Base-by-base conservation (phyloP, 2,888 invertebrate genomes). In the Graphium colonna region DNA sequence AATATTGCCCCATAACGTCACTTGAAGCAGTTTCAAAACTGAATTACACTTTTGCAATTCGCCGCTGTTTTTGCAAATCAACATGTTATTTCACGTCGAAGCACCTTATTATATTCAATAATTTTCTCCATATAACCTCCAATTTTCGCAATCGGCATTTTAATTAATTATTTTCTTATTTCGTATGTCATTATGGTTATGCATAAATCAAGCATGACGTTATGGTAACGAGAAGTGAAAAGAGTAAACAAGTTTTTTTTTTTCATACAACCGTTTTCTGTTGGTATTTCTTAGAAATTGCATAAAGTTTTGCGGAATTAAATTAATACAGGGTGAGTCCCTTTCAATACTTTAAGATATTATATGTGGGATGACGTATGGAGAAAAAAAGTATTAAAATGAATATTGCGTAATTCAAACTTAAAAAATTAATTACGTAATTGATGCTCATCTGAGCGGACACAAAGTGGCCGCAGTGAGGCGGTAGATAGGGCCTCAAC, bases 31-130 rank as follows among this genome's bases (percentile, higher is more conserved):
- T 41, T 45, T 45, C 46, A 40, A 41, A 31, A 47, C 42, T n/a
- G 36, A 52, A 42, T 52, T 45, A 40, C 17, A 42, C 39, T 45
- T 45, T 54, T 39, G 31, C 16, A 55, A 52, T 41, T 28, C 41
- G 10, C 21, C 26, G 17, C 31, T 28, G 36, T 54, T 54, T 54
- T 54, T 52, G 40, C 36, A 36, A 50, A 50, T 50, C 39, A 36
- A 36, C 36, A 26, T 33, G 12, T 38, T 39, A 3, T 10, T 13
- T n/a, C 1, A 38, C n/a, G 13, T 36, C 21, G 0, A 52, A 40
- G 28, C 45, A 45, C 17, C 46, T 52, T 47, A 16, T 46, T 42
- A 46, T 10, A 12, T 52, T 31, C 9, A 41, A 39, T 41, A 36
- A 16, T 39, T 17, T 52, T 46, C 41, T 46, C 18, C 21, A 18